Conservation (phyloP, 2,113 vertebrate genomes). For the Camelus bactrianus region DNA sequence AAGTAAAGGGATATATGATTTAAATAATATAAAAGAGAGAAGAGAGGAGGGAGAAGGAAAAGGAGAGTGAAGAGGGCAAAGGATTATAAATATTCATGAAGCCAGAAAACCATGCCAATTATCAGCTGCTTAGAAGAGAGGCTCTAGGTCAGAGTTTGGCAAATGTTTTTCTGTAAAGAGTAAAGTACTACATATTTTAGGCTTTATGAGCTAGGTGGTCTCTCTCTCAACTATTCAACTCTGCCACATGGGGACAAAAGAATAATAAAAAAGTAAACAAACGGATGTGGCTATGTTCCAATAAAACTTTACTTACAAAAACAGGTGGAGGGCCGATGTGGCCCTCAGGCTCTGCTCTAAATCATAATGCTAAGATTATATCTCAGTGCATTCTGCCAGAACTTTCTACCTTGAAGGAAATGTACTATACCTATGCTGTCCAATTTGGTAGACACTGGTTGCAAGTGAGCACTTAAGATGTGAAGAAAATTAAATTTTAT, state of each 20-base stretch:
- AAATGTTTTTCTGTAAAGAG: neutral
- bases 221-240: neutral
- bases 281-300: neutral
- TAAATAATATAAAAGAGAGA: neutral
- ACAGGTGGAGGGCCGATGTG: neutral
- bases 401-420: neutral
- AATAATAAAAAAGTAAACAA: neutral
- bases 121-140: neutral
- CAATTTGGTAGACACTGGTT: neutral
- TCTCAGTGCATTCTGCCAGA: neutral
- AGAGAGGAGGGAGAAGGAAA: neutral
- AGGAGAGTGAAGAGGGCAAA: neutral
- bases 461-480: neutral
- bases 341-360: neutral
- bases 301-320: neutral
- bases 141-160: neutral
- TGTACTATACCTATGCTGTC: neutral
- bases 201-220: neutral
- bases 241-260: neutral
- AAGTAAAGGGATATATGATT: neutral
- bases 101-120: neutral
- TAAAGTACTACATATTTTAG: neutral
- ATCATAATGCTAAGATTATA: neutral
- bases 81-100: neutral
- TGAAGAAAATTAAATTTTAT: neutral